Evolutionary conservation across 2,888 invertebrate genomes (phyloP).

Genomic region (Eumerus sabulonum): DNA sequence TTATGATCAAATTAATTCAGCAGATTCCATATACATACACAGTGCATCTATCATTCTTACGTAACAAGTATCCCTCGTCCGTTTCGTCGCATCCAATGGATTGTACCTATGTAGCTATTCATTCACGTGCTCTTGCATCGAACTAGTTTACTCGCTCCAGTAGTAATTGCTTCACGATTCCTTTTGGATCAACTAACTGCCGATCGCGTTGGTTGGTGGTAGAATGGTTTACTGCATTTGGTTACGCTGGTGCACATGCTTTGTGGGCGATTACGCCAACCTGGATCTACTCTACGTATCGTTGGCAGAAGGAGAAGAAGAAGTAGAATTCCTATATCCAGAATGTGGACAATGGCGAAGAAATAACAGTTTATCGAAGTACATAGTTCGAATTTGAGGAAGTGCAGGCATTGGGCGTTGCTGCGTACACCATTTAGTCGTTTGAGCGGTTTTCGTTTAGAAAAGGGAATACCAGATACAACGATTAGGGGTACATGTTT

Average conservation of each 20-base stretch:
- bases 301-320: too few relatives aligned
- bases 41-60: slow-evolving; percentile 47
- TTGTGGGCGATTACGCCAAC: slow-evolving; percentile 45
- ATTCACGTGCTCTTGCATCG: slow-evolving; percentile 15
- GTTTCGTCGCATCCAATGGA: too few relatives aligned
- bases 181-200: not conserved
- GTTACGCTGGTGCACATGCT: slow-evolving; percentile 52
- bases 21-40: slow-evolving; percentile 34
- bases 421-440: not conserved
- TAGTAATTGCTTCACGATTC: slow-evolving; percentile 54
- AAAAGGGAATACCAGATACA: too few relatives aligned
- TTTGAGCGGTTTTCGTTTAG: not conserved
- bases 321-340: too few relatives aligned
- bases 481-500: too few relatives aligned
- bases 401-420: too few relatives aligned
- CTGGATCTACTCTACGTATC: too few relatives aligned
- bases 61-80: slow-evolving; percentile 43
- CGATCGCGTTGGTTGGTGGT: not conserved
- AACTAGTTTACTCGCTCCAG: slow-evolving; percentile 58
- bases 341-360: slow-evolving; percentile 1
- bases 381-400: too few relatives aligned
- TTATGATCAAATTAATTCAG: slow-evolving; percentile 50
- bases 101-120: too few relatives aligned
- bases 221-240: slow-evolving; percentile 2
- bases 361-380: too few relatives aligned